Evolutionary conservation across 2,888 invertebrate genomes (phyloP).

Genomic region (Tineola bisselliella): DNA sequence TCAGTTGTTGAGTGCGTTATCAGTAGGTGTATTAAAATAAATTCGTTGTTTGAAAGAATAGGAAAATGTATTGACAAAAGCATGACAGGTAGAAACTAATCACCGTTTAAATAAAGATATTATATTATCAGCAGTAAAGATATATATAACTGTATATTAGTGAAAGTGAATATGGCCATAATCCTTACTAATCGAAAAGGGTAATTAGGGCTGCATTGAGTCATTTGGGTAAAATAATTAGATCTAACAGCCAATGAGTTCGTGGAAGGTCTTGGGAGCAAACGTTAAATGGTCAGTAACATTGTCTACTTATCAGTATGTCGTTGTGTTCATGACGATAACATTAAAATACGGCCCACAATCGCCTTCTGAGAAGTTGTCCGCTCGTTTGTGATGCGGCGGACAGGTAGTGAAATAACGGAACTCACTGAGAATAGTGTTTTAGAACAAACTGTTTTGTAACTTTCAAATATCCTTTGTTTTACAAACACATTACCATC

Average conservation of each 20-base stretch:
- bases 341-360: constrained; percentile 59
- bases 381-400: constrained; percentile 24
- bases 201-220: not conserved
- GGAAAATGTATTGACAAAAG: not conserved
- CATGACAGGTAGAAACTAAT: not conserved
- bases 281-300: not conserved
- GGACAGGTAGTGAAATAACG: constrained; percentile 62
- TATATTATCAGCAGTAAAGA: not conserved
- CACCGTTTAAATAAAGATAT: not conserved
- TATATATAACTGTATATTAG: not conserved
- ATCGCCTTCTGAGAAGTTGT: constrained; percentile 57
- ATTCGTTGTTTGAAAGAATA: not conserved
- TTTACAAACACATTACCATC: constrained; percentile 2
- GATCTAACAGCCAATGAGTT: not conserved
- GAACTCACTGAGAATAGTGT: constrained; percentile 29
- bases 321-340: constrained; percentile 51
- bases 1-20: not conserved
- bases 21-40: not conserved
- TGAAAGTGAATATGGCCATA: not conserved
- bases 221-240: not conserved
- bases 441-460: constrained; percentile 6
- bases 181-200: not conserved
- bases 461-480: constrained; percentile 10
- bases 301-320: constrained; percentile 11
- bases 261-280: not conserved